These are phyloP conservation scores for Hydractinia symbiolongicarpus DNA, from an alignment of 30 jellyfish, hydroid and myxozoan species.

Conservation along the genomic window DNA sequence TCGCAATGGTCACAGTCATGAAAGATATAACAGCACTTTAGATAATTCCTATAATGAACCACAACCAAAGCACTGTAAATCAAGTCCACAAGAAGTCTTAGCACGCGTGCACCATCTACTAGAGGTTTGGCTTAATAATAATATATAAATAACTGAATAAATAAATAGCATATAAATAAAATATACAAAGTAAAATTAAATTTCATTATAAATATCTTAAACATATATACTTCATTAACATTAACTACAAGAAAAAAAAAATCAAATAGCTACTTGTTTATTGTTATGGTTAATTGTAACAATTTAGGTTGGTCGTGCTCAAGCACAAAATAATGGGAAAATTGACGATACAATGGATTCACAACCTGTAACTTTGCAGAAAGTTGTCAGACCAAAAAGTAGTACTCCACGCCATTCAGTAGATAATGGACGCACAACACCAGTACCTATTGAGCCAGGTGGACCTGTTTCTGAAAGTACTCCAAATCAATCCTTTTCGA, in stretches of 20 bases:
- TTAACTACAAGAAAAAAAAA: too few relatives aligned
- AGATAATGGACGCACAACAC: slow-evolving; percentile 44
- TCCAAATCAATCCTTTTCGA: slow-evolving; percentile 19
- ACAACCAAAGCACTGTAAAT: slow-evolving; percentile 14
- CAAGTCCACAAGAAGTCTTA: slow-evolving; percentile 80
- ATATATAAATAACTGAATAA: too few relatives aligned
- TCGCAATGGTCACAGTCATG: not conserved
- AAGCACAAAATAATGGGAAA: slow-evolving; percentile 87
- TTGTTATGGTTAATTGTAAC: too few relatives aligned
- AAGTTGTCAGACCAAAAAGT: not conserved
- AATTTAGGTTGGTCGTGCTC: slow-evolving; percentile 88
- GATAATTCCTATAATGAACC: slow-evolving; percentile 10
- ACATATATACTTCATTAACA: too few relatives aligned
- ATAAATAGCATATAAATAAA: too few relatives aligned
- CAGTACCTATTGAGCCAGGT: slow-evolving; percentile 16
- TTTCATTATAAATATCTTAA: too few relatives aligned
- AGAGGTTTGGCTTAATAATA: slow-evolving; percentile 40
- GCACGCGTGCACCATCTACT: slow-evolving; percentile 92
- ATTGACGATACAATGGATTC: slow-evolving; percentile 37
- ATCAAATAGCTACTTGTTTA: too few relatives aligned
- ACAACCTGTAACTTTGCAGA: slow-evolving; percentile 12
- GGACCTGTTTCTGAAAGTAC: slow-evolving; percentile 26
- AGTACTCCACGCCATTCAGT: not conserved
- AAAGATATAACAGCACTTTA: slow-evolving; percentile 12
- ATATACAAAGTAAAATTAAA: too few relatives aligned